Base-by-base conservation (phyloP, 2,888 invertebrate species). In the Furcula furcula region DNA sequence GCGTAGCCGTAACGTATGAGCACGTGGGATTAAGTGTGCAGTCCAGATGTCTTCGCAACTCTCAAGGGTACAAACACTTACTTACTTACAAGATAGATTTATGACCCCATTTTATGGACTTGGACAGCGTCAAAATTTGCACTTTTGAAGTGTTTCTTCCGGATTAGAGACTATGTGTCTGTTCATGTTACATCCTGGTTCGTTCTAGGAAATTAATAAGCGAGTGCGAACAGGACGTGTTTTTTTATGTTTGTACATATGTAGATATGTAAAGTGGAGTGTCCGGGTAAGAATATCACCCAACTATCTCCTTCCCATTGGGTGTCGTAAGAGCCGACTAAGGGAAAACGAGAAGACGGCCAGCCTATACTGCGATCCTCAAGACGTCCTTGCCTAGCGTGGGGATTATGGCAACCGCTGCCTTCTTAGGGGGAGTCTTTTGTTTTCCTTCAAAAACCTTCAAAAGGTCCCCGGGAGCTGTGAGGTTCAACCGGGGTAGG, bases 111-210 rank as follows among this genome's bases (percentile, higher is more conserved):
- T 57, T 47, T 44, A 42, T 40, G 40, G 49, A 57, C 6, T 55
- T 46, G 34, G 47, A 44, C 55, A 48, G 66, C 65, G 66, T 64
- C 50, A 58, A 61, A 58, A 56, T 72, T 57, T 52, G 58, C 76
- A 73, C 65, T 44, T 72, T 60, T 74, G 51, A 71, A 80, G 78
- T 75, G 73, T 50, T 54, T 42, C 60, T 77, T 79, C 77, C 71
- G 60, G 35, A 34, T 42, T 31, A 36, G 29, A 42, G 51, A 45
- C 53, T 34, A 36, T 27, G 39, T 52, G 57, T 64, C 55, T 65
- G 45, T 19, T 25, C 31, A 6, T 36, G 25, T 20, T 37, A 34
- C 30, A 37, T 54, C 49, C 45, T 49, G 45, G 38, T 20, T 20
- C 9, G 28, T 64, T 57, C 55, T 21, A 10, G 15, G 49, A 56